phyloP scores from a whole-genome alignment of 2,113 vertebrate species.

The Eulacestoma nigropectus region DNA sequence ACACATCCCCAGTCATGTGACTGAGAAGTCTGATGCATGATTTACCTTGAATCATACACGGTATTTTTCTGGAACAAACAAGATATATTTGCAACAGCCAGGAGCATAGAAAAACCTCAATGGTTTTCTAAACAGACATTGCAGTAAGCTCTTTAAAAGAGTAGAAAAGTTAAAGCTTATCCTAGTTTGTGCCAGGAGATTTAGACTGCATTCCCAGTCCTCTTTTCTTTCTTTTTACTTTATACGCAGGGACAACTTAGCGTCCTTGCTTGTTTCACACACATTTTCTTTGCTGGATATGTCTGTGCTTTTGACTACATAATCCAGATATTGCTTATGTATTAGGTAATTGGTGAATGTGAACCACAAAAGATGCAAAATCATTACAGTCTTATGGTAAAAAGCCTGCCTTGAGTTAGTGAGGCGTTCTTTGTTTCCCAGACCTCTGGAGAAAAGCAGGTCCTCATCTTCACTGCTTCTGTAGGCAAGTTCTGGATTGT shows the following conservation, averaged over 20 bases:
- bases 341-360: background rate
- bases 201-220: background rate
- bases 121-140: background rate
- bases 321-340: background rate
- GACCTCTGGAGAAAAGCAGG: background rate
- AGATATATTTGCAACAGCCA: background rate
- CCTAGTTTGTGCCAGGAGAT: background rate
- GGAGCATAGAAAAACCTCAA: background rate
- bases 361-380: background rate
- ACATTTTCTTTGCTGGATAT: background rate
- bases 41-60: slow-evolving; percentile 8
- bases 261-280: background rate
- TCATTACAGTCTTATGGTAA: background rate
- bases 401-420: background rate
- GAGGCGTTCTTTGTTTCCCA: background rate
- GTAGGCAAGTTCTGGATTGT: background rate
- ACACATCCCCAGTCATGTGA: background rate
- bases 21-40: background rate
- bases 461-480: background rate
- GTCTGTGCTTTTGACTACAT: background rate
- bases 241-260: background rate
- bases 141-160: background rate
- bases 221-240: background rate
- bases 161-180: background rate
- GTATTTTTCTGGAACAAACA: background rate